These are phyloP conservation scores for Hypsopygia costalis DNA, from an alignment of 2,888 invertebrate species.

Conservation along the genomic window DNA sequence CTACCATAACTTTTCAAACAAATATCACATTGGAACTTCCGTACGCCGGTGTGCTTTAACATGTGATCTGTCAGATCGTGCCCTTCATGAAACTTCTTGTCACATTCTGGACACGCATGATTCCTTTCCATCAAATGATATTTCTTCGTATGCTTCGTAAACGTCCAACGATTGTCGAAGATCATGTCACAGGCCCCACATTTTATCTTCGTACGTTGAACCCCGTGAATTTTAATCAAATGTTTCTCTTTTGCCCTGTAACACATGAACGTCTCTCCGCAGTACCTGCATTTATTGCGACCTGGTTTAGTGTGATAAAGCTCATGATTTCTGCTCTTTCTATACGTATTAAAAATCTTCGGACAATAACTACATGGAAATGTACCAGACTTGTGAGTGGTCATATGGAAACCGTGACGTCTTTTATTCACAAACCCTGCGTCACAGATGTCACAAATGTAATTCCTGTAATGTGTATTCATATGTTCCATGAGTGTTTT, in stretches of 20 bases:
- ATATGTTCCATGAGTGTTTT: slow-evolving; percentile 38
- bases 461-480: slow-evolving; percentile 36
- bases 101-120: slow-evolving; percentile 29
- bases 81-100: slow-evolving; percentile 43
- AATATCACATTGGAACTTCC: slow-evolving; percentile 35
- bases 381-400: slow-evolving; percentile 17
- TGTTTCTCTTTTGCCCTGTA: slow-evolving; percentile 19
- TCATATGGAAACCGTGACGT: slow-evolving; percentile 14
- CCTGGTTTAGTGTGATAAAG: slow-evolving; percentile 15
- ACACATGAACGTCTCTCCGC: slow-evolving; percentile 16
- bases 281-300: slow-evolving; percentile 30
- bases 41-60: slow-evolving; percentile 28
- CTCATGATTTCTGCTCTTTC: slow-evolving; percentile 30
- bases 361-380: slow-evolving; percentile 31
- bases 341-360: slow-evolving; percentile 28
- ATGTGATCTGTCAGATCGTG: slow-evolving; percentile 35
- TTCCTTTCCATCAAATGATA: slow-evolving; percentile 26
- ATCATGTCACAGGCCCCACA: slow-evolving; percentile 5
- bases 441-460: slow-evolving; percentile 33
- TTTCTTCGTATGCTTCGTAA: slow-evolving; percentile 34
- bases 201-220: neutral
- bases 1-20: slow-evolving; percentile 40
- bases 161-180: slow-evolving; percentile 24
- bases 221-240: slow-evolving; percentile 16
- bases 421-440: slow-evolving; percentile 26